A percentile compares a stretch with the other conserved stretches of the same genome.
These are phyloP conservation scores for Capreolus pygargus DNA, from an alignment of 2,113 vertebrate genomes.

Conservation along the genomic window DNA sequence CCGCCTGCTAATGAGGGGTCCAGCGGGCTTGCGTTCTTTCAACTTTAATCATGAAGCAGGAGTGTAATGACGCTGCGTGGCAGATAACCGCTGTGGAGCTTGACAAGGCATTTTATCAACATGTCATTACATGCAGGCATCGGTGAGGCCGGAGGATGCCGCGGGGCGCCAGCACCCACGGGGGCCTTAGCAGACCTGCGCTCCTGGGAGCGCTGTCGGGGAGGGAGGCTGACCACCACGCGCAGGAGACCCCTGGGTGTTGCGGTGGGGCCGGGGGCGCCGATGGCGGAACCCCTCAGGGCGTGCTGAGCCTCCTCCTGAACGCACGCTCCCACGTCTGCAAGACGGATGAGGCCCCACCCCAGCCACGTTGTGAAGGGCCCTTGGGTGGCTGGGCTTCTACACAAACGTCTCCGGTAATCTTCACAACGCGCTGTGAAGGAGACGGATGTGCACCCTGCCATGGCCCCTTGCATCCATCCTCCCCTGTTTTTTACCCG, in stretches of 20 bases:
- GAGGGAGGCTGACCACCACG: slow-evolving; percentile 1
- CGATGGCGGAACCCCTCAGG: neutral
- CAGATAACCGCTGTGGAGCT: slow-evolving; percentile 45
- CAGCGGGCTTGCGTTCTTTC: slow-evolving; percentile 56
- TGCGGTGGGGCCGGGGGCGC: neutral
- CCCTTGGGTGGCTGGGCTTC: neutral
- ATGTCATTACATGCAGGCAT: slow-evolving; percentile 45
- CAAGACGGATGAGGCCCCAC: neutral
- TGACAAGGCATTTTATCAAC: slow-evolving; percentile 53
- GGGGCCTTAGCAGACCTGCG: slow-evolving; percentile 22
- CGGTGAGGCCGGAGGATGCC: neutral
- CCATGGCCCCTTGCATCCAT: neutral
- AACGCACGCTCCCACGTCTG: rapidly evolving
- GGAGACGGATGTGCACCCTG: neutral
- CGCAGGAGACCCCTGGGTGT: neutral
- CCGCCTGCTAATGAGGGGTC: neutral
- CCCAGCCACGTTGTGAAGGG: neutral
- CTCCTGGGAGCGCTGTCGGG: neutral
- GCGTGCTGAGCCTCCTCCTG: neutral
- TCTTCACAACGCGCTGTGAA: neutral
- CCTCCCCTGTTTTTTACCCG: neutral
- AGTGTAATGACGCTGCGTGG: slow-evolving; percentile 34
- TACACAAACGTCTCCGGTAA: neutral
- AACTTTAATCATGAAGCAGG: slow-evolving; percentile 64
- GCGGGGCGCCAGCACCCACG: neutral